Evolutionary conservation across 1,140 invertebrate species (phyloP).

Genomic region (Zophobas atratus): DNA sequence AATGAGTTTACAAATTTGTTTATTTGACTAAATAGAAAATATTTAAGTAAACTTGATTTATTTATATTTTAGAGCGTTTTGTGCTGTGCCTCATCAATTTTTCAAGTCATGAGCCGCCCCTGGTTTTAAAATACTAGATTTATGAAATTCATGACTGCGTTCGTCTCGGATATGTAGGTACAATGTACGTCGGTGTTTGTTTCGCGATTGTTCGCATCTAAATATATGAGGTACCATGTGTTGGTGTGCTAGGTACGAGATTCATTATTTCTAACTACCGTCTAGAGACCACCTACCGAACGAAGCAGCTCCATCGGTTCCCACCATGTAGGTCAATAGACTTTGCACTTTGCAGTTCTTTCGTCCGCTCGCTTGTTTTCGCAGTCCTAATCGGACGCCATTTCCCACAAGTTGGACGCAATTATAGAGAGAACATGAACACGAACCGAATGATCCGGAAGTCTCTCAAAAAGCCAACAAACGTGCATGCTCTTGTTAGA

Average conservation of each 20-base stretch:
- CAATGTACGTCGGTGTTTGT: conserved; percentile 8
- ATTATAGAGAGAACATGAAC: conserved; percentile 30
- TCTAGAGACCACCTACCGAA: conserved; percentile 25
- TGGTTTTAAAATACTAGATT: not conserved
- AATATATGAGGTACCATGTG: conserved; percentile 14
- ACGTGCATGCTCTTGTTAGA: not conserved
- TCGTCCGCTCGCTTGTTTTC: conserved; percentile 23
- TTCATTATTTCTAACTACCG: conserved; percentile 33
- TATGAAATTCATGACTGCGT: conserved; percentile 35
- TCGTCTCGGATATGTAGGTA: conserved; percentile 11
- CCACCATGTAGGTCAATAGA: conserved; percentile 37
- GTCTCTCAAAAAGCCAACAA: conserved; percentile 15
- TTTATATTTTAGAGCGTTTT: too few relatives aligned
- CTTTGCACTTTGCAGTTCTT: conserved; percentile 36
- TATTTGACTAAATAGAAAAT: too few relatives aligned
- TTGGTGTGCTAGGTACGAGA: conserved; percentile 38
- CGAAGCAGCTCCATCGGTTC: conserved; percentile 15
- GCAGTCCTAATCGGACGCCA: conserved; percentile 10
- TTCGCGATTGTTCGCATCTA: conserved; percentile 12
- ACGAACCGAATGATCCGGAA: conserved; percentile 26
- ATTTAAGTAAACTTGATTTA: too few relatives aligned
- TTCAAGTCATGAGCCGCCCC: too few relatives aligned
- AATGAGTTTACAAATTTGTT: too few relatives aligned
- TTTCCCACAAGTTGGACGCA: conserved; percentile 35
- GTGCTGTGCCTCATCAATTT: too few relatives aligned